phyloP scores from a whole-genome alignment of 2,888 invertebrate genomes.

The Hetaerina titia region DNA sequence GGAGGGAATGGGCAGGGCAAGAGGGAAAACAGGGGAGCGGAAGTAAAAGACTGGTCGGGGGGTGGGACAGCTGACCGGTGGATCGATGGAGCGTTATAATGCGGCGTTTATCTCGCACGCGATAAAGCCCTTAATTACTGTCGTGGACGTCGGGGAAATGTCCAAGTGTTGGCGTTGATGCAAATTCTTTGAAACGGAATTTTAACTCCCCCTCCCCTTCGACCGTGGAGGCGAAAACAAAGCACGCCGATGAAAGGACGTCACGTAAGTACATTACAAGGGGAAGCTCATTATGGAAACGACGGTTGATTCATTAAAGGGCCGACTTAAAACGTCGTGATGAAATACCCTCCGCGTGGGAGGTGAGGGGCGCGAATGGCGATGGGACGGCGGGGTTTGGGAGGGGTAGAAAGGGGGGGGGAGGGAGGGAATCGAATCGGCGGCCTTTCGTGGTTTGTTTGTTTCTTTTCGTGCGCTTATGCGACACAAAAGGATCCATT shows the following conservation, averaged over 20 bases:
- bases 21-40: not conserved
- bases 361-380: not conserved
- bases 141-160: not conserved
- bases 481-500: not conserved
- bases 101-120: constrained; percentile 47
- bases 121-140: constrained; percentile 49
- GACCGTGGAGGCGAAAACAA: constrained; percentile 2
- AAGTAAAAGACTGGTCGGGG: not conserved
- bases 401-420: not conserved
- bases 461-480: too few species aligned
- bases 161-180: not conserved
- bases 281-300: not conserved
- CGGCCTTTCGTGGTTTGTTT: not conserved
- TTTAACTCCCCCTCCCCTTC: not conserved
- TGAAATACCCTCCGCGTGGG: not conserved
- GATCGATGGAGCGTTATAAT: constrained; percentile 45
- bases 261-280: not conserved
- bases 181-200: constrained; percentile 20
- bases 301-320: not conserved
- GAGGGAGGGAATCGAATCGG: not conserved
- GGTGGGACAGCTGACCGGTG: too few species aligned
- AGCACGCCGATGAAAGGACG: constrained; percentile 30
- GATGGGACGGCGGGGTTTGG: not conserved
- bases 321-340: not conserved
- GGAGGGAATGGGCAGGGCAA: too few species aligned